Base-by-base conservation (phyloP, 2,888 invertebrate species). In the Steinernema hermaphroditum region DNA sequence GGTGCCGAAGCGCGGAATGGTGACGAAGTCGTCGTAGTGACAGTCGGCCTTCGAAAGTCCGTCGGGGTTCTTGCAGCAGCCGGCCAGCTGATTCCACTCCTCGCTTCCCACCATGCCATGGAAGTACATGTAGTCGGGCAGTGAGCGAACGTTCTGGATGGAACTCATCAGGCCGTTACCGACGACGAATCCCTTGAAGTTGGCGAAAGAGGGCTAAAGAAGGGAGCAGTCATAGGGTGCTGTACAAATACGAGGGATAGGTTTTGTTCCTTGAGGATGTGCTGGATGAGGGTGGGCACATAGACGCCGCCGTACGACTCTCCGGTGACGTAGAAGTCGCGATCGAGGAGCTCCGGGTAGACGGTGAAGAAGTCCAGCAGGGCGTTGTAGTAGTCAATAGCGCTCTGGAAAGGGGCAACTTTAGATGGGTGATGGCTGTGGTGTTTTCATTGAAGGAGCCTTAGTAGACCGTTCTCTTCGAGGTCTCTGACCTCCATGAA, bases 291-390 rank as follows among this genome's bases (percentile, higher is more conserved):
- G 32, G 62, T 62, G 62, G 62, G 89, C 6, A 88, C 86, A 73
- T 89, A 88, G 62, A 88, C 85, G 1, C 89, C 89, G 1, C 86
- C 88, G 79, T 89, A 89, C 73, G 88, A 88, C 78, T 89, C 89
- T 29, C 89, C 89, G 14, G 69, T 86, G 8, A 73, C 41, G 80
- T 86, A 89, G 76, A 89, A 88, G 24, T 87, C 87, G 79, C 87
- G 87, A 2, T 81, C 76, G 24, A 74, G 78, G 73, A 86, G 88
- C 74, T 88, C 87, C 12, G 88, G 87, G 78, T 87, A 89, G 70
- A 87, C 87, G 19, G 62, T 72, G 78, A 89, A 87, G 84, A 89
- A 89, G 76, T 87, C 83, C 71, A 87, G 83, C 27, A 89, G 73
- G 24, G 89, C 89, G 9, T 83, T 76, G 72, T 85, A 85, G 76